phyloP scores from a whole-genome alignment of 1,140 invertebrate species.

The Ips typographus region DNA sequence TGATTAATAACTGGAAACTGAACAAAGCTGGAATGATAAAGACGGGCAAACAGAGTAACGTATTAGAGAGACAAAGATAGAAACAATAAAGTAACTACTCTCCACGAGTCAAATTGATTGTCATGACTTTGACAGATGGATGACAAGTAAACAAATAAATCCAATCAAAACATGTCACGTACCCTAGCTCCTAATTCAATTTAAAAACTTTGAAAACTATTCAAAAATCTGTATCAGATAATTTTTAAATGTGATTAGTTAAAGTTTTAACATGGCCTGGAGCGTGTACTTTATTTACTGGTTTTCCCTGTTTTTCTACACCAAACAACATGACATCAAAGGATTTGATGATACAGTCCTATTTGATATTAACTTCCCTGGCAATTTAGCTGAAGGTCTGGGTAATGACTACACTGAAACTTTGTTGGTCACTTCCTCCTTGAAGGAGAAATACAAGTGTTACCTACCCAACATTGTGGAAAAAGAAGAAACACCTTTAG shows the following conservation, averaged over 20 bases:
- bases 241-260: not conserved
- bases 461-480: slow-evolving; percentile 68
- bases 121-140: too few relatives aligned
- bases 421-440: slow-evolving; percentile 62
- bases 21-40: too few relatives aligned
- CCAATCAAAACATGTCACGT: slow-evolving; percentile 14
- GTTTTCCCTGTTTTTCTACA: not conserved
- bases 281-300: not conserved
- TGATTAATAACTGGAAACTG: too few relatives aligned
- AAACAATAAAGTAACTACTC: too few relatives aligned
- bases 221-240: too few relatives aligned
- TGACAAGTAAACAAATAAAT: not conserved
- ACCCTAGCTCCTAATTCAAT: not conserved
- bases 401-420: slow-evolving; percentile 55
- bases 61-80: too few relatives aligned
- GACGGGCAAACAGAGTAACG: too few relatives aligned
- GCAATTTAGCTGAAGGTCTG: slow-evolving; percentile 57
- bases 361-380: slow-evolving; percentile 80
- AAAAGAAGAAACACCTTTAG: slow-evolving; percentile 58
- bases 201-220: not conserved
- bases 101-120: too few relatives aligned
- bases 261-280: not conserved
- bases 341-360: slow-evolving; percentile 80
- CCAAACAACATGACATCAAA: slow-evolving; percentile 60
- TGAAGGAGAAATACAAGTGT: slow-evolving; percentile 75